phyloP scores from a whole-genome alignment of 2,113 vertebrate species.

The Pseudopodoces humilis region DNA sequence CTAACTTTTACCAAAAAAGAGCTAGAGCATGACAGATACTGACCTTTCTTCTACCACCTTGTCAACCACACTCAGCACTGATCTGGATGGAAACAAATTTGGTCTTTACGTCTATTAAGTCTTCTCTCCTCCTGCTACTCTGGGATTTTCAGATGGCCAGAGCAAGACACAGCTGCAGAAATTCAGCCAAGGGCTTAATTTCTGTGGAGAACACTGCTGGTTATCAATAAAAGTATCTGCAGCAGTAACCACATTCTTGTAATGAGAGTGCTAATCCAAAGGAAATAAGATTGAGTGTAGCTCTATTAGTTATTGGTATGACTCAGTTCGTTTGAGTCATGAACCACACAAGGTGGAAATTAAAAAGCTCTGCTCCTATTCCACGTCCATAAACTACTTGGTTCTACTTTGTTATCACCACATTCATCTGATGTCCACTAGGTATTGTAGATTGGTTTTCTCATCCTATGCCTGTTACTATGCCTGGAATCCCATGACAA shows the following conservation, averaged over 20 bases:
- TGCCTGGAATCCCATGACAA: not conserved
- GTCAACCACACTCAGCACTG: not conserved
- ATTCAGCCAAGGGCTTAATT: not conserved
- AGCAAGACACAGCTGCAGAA: not conserved
- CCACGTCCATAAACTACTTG: not conserved
- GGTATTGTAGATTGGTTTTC: not conserved
- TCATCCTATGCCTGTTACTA: not conserved
- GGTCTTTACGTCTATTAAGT: not conserved
- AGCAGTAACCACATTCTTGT: not conserved
- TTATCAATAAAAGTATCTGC: conserved; percentile 3
- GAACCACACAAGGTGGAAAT: not conserved
- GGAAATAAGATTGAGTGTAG: not conserved
- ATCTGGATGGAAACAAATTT: not conserved
- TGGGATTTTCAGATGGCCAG: not conserved
- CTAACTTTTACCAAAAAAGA: not conserved
- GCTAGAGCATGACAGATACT: not conserved
- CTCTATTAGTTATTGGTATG: not conserved
- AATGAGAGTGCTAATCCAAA: not conserved
- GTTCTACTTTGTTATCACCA: not conserved
- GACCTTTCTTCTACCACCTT: not conserved
- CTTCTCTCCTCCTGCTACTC: not conserved
- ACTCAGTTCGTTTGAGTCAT: conserved; percentile 23
- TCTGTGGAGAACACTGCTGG: not conserved
- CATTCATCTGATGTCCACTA: not conserved
- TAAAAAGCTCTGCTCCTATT: not conserved